Evolutionary conservation across 2,888 invertebrate genomes (phyloP), one percentile per base, ranked within the genome.

Genomic region (Adelognathus sp.): DNA sequence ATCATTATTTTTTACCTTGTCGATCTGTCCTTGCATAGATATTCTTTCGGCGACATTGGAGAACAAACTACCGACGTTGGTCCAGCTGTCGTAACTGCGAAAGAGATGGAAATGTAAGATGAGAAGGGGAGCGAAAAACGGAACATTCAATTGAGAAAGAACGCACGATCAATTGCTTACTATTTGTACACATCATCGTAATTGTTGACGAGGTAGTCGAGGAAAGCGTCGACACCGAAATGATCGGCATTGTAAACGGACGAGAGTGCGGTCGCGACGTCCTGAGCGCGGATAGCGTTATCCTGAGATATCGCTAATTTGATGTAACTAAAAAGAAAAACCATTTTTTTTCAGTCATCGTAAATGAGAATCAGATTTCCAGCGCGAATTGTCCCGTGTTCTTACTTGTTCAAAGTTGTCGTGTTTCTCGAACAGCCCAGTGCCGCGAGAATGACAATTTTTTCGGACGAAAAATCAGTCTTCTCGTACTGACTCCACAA

Each of bases 401-500:
- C 33, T 66, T 79, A 80, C 84, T 77, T 52, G 52, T 88, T 79
- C 9, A 93, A 86, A 5, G 92, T 89, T 0, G 80, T 81, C 3
- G 83, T 81, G 58, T 93, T 85, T 4, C 84, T 90, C 0, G 92
- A 92, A 82, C 94, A 94, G 3, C 94, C 94, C 0, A 94, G 87
- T 1, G 92, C 89, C 31, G 92, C 89, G 0, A 94, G 85, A 88
- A 93, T 93, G 0, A 90, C 92, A 0, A 90, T 83, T 61, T 92
- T 88, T 77, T 93, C 93, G 0, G 90, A 80, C 44, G 95, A 95
- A 0, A 95, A 93, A 36, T 94, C 93, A 63, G 94, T 93, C 0
- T 83, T 87, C 63, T 90, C 86, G 90, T 94, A 96, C 79, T 94
- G 93, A 0, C 92, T 82, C 93, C 95, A 96, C 24, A 96, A 90